Evolutionary conservation across 1,140 invertebrate genomes (phyloP), one percentile per base, ranked within the genome.

Genomic region (Apis laboriosa): DNA sequence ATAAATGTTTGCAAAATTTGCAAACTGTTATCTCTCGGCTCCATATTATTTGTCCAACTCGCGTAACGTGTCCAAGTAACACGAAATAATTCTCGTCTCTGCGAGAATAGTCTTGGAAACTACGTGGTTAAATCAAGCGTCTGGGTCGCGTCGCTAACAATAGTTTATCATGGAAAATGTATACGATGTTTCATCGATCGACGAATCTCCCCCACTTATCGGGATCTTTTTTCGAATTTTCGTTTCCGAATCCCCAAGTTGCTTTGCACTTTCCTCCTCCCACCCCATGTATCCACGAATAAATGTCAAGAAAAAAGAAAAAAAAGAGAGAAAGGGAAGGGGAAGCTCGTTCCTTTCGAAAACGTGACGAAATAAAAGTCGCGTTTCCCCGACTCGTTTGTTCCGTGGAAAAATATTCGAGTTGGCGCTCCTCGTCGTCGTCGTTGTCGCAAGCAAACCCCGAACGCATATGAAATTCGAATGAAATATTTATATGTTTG

Each of bases 401-500:
- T 74, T 60, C 19, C 72, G 19, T 7, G 28, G 19, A 43, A 34
- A 74, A 74, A 74, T 74, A 58, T 74, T 60, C 56, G 56, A 1
- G 51, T 51, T 55, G 15, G n/a, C 5, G 34, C 34, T 43, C 34
- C 34, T 5, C 34, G 34, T 43, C 34, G 3, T 43, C 34, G 19
- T 60, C 72, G 55, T n/a, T 73, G 53, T 74, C 60, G 13, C 72
- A 43, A 43, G 34, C 55, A 13, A n/a, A 43, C 55, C 55, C 43
- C 34, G 28, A 43, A 17, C n/a, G 55, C n/a, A n/a, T 34, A 34
- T 58, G 72, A 74, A 74, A 74, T 74, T 74, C 55, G n/a, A 55
- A 74, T 74, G 72, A 74, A 74, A 74, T 74, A 74, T 74, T 74
- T 74, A 74, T 60, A 56, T 56, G 72, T 74, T 74, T 28, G 72